Evolutionary conservation across 1,140 invertebrate genomes (phyloP).

Genomic region (Laupala kohalensis): DNA sequence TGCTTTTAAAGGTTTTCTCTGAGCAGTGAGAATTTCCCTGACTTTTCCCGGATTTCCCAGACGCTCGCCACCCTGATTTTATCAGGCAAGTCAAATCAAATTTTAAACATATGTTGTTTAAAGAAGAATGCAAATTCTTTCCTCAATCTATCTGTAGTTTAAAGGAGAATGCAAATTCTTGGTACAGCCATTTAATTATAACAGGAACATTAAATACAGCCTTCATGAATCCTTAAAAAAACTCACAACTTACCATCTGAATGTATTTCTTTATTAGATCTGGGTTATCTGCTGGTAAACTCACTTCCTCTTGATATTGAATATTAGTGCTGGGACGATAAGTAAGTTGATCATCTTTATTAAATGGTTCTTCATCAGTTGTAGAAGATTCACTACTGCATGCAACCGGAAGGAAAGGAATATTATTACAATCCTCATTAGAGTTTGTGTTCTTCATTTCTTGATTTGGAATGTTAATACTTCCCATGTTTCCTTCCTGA

Average conservation of each 20-base stretch:
- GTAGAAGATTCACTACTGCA: neutral
- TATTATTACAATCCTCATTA: neutral
- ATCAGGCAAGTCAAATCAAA: no score
- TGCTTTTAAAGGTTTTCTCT: no score
- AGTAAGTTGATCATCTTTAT: constrained; percentile 6
- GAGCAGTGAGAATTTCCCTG: no score
- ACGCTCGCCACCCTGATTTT: no score
- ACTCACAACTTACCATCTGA: neutral
- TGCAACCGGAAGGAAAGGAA: neutral
- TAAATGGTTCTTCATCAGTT: constrained; percentile 5
- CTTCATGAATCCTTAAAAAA: no score
- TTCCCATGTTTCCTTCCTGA: neutral
- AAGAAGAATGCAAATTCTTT: no score
- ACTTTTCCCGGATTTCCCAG: no score
- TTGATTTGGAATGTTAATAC: neutral
- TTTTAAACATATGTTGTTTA: no score
- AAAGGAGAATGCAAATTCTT: no score
- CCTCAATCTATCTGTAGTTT: no score
- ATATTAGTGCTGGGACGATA: neutral
- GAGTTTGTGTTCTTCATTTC: neutral
- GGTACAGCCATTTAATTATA: no score
- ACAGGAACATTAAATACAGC: no score
- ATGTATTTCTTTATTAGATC: neutral
- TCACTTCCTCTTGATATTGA: neutral
- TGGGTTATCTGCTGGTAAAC: neutral